These are phyloP conservation scores for Dynastes tityus DNA, from an alignment of 2,888 invertebrate species.

Conservation along the genomic window DNA sequence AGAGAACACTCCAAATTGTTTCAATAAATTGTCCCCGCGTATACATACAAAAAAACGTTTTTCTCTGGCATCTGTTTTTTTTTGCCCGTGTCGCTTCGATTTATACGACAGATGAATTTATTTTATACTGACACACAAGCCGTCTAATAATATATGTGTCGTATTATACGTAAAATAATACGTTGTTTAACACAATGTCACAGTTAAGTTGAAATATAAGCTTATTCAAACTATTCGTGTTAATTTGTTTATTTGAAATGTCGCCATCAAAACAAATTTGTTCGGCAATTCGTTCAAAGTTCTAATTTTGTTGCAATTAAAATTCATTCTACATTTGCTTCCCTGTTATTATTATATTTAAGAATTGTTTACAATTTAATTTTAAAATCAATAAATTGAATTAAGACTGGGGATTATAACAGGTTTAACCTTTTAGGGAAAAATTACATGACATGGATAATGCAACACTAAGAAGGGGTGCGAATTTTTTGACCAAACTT, in stretches of 20 bases:
- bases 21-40: constrained; percentile 27
- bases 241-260: constrained; percentile 12
- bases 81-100: constrained; percentile 8
- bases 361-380: too few relatives aligned
- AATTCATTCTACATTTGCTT: too few relatives aligned
- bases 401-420: too few relatives aligned
- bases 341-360: too few relatives aligned
- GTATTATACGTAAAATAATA: constrained; percentile 31
- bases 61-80: not conserved
- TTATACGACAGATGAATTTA: constrained; percentile 28
- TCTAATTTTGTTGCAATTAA: too few relatives aligned
- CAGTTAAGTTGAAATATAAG: constrained; percentile 21
- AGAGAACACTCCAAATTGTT: constrained; percentile 22
- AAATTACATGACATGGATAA: too few relatives aligned
- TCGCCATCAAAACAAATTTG: constrained; percentile 23
- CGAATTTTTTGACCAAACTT: too few relatives aligned
- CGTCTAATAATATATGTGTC: constrained; percentile 19
- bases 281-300: constrained; percentile 14
- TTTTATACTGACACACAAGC: constrained; percentile 14
- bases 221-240: constrained; percentile 26
- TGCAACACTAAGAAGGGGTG: too few relatives aligned
- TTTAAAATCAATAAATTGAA: too few relatives aligned
- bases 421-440: too few relatives aligned
- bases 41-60: not conserved
- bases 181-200: constrained; percentile 31